A percentile compares a stretch with the other conserved stretches of the same genome.
Evolutionary conservation across 2,113 vertebrate genomes (phyloP).

Genomic region (Paratilapia polleni): DNA sequence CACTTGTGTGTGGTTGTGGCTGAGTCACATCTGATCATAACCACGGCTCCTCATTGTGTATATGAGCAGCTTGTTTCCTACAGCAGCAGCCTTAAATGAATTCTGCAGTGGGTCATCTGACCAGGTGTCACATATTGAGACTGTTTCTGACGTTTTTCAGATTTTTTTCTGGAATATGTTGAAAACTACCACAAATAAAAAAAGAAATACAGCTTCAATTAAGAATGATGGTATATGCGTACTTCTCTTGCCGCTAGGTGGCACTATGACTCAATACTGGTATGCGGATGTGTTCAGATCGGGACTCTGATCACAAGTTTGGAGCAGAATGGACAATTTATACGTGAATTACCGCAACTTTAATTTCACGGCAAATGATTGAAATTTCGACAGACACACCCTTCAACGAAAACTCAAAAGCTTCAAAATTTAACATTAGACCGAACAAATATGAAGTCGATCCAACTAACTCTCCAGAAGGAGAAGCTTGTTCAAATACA

Average conservation of each 20-base stretch:
- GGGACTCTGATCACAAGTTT: neutral
- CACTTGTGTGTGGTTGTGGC: neutral
- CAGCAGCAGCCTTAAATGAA: neutral
- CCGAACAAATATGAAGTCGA: neutral
- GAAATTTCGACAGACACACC: rapidly evolving
- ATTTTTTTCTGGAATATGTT: neutral
- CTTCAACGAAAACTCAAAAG: neutral
- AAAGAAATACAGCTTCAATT: neutral
- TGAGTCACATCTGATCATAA: neutral
- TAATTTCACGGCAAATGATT: neutral
- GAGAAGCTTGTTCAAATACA: too few species aligned
- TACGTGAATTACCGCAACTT: neutral
- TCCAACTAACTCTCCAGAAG: too few species aligned
- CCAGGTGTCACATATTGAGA: neutral
- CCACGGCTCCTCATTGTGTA: neutral
- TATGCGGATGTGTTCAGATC: neutral
- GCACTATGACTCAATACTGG: rapidly evolving
- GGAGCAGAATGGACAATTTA: neutral
- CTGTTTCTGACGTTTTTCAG: neutral
- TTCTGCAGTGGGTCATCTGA: neutral
- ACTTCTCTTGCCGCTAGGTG: neutral
- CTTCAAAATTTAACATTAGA: neutral
- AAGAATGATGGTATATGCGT: too few species aligned
- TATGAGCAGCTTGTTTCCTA: neutral
- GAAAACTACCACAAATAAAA: neutral